Base-by-base conservation (phyloP, 2,797 vertebrate species). In the Coreius guichenoti region DNA sequence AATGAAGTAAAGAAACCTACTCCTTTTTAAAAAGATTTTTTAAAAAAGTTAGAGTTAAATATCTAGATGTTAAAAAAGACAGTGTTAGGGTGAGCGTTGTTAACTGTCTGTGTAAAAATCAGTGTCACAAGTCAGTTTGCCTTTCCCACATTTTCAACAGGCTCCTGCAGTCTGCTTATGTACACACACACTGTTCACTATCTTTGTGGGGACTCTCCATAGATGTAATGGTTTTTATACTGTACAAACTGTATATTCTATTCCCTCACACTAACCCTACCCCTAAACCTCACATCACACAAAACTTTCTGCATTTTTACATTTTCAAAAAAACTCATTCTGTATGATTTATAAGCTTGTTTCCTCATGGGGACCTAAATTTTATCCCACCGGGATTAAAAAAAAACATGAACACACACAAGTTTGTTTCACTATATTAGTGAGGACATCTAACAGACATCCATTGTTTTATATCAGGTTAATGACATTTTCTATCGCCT, bases 81-180 rank as follows among this genome's bases (percentile, higher is more conserved):
- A 82, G 13, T 74, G 81, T 82, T 74, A 23, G 13, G 49, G 33
- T 45, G 16, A 84, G 12, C 68, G 74, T 58, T 68, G 47, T 76
- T 56, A 45, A 77, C 23, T 13, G 61, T 77, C 82, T 39, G 31
- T 75, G 72, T 83, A 83, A 75, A 84, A 77, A 75, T 78, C 63
- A 69, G 3, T 69, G 31, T 68, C 65, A 70, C 51, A 69, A 39
- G 74, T 58, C 49, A 70, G 75, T 84, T 84, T 84, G 83, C 75
- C 65, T 84, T 84, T 84, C 75, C 65, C 75, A 84, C 82, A 84
- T 78, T 78, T 78, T 58, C 13, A 45, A 45, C 63, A 84, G 47
- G 36, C 74, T 56, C 33, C 73, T 43, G 61, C 5, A 36, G 73
- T 65, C 13, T 83, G 39, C 67, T 58, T 76, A 26, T 29, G 12